Base-by-base conservation (phyloP, 2,113 vertebrate species). In the Monopterus albus region DNA sequence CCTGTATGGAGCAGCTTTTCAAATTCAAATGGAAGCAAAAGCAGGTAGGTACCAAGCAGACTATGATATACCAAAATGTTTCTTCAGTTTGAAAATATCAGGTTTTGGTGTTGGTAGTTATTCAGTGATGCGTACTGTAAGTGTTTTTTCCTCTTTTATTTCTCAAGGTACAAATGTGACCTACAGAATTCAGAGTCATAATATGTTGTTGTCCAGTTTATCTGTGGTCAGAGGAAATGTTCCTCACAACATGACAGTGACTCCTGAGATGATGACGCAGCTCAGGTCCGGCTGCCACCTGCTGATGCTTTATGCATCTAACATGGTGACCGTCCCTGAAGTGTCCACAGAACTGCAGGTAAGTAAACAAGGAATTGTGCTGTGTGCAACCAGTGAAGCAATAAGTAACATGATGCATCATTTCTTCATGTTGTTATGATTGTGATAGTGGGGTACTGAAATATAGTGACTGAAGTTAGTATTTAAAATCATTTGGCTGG, bases 241-340 rank as follows among this genome's bases (percentile, higher is more conserved):
- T 4, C 87, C 92, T 6, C 86, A 88, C 35, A 97, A 95, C 61
- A 73, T 96, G 78, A 96, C 94, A 3, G 69, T 98, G 15, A 87
- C 73, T 25, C 31, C 81, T 7, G 84, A 75, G 5, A 51, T 75
- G 21, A 87, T 94, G 64, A 56, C 84, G 25, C 69, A 63, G 33
- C 79, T 95, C 3, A 93, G 94, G 3, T 91, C 91, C 1, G 96
- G 96, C 62, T 78, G 69, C 12, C 94, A 96, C 25, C 81, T 15
- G 3, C 88, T 98, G 70, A 84, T 85, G 47, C 88, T 97, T 33
- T 45, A 50, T 53, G 96, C 92, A 0, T 82, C 85, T 4, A 93
- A 93, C 72, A 75, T 26, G 18, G 82, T 85, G 40, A 88, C 81
- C 0, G 2, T 68, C 0, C 53, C 10, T 0, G 58, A 77, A 4